Conservation (phyloP, 1,140 invertebrate species). For the Helicoverpa zea region DNA sequence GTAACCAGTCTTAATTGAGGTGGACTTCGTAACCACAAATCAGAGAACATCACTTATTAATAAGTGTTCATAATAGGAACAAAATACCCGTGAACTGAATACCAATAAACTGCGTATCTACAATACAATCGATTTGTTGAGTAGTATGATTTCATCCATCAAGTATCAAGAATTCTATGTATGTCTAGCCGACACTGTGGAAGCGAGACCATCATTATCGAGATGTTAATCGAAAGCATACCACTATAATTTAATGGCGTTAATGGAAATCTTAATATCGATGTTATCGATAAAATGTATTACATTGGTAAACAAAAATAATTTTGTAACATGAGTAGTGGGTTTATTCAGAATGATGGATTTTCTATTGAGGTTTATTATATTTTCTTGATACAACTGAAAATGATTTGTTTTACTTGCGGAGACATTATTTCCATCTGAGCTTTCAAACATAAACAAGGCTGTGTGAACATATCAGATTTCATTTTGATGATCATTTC, state of each 20-base stretch:
- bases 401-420: neutral
- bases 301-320: neutral
- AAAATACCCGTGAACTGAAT: constrained; percentile 31
- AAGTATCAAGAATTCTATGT: neutral
- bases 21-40: constrained; percentile 3
- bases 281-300: constrained; percentile 26
- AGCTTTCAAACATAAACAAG: too few relatives aligned
- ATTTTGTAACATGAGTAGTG: neutral
- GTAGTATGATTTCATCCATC: neutral
- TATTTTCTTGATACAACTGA: neutral
- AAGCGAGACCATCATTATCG: constrained; percentile 1
- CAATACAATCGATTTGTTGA: constrained; percentile 32
- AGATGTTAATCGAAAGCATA: neutral
- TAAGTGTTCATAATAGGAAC: constrained; percentile 27
- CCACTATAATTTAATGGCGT: constrained; percentile 31
- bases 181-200: constrained; percentile 12
- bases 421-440: neutral
- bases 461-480: too few relatives aligned
- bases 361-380: neutral
- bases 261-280: constrained; percentile 20
- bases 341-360: constrained; percentile 1
- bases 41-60: constrained; percentile 23
- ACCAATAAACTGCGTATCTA: constrained; percentile 35
- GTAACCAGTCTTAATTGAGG: neutral
- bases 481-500: too few relatives aligned